Evolutionary conservation across 2,888 invertebrate species (phyloP).

Genomic region (Lacanobia wlatinum): DNA sequence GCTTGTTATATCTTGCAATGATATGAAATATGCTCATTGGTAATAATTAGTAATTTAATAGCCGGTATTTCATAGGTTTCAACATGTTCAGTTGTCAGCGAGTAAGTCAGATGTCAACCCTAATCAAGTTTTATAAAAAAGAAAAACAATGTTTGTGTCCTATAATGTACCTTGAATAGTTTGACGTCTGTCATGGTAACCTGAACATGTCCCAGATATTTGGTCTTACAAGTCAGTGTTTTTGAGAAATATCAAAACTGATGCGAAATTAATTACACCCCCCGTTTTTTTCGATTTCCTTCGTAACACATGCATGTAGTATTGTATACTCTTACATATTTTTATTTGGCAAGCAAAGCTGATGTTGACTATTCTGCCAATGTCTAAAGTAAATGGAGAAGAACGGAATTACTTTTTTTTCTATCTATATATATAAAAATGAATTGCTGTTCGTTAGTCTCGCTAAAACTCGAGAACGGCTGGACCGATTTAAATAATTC

Average conservation of each 20-base stretch:
- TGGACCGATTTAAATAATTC: too few species aligned
- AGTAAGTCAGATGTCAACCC: constrained; percentile 4
- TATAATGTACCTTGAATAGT: background rate
- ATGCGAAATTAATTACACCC: too few species aligned
- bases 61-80: background rate
- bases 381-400: too few species aligned
- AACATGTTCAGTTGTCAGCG: background rate
- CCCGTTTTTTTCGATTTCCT: too few species aligned
- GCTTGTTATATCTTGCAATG: background rate
- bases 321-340: too few species aligned
- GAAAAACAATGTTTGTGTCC: constrained; percentile 1
- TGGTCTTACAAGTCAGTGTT: background rate
- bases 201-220: background rate
- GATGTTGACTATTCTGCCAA: too few species aligned
- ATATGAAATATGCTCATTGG: background rate
- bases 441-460: too few species aligned
- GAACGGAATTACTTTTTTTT: too few species aligned
- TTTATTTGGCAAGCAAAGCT: too few species aligned
- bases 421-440: too few species aligned
- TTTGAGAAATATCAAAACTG: background rate
- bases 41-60: background rate
- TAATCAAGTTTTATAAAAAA: constrained; percentile 25
- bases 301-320: too few species aligned
- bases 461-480: too few species aligned
- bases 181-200: background rate